A percentile compares a stretch with the other conserved stretches of the same genome.
phyloP scores from a whole-genome alignment of 2,888 invertebrate genomes.

The Candidula unifasciata region DNA sequence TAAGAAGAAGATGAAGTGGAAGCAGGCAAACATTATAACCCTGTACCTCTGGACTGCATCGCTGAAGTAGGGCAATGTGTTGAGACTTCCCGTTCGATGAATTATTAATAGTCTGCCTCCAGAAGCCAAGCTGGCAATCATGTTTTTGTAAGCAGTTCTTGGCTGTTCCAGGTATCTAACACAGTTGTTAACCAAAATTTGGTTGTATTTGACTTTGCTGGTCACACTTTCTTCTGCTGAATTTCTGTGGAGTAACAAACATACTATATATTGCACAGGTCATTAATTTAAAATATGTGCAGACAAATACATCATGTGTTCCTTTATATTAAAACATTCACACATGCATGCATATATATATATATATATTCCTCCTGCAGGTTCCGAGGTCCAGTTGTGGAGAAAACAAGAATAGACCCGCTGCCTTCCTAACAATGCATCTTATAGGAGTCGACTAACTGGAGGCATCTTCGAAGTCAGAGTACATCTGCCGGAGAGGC shows the following conservation, averaged over 20 bases:
- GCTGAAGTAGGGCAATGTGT: constrained; percentile 72
- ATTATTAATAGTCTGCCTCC: constrained; percentile 71
- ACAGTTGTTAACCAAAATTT: constrained; percentile 72
- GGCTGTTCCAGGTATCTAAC: constrained; percentile 71
- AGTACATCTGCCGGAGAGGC: too few relatives aligned
- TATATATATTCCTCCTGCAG: too few relatives aligned
- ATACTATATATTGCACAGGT: background rate
- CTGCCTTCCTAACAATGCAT: too few relatives aligned
- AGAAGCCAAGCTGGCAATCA: constrained; percentile 65
- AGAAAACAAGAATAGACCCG: too few relatives aligned
- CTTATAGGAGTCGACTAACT: too few relatives aligned
- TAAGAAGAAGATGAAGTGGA: background rate
- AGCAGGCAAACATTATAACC: background rate
- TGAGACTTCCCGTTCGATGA: constrained; percentile 70
- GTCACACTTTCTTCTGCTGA: constrained; percentile 32
- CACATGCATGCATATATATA: too few relatives aligned
- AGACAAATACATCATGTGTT: too few relatives aligned
- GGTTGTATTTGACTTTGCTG: constrained; percentile 66
- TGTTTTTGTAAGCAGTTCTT: constrained; percentile 65
- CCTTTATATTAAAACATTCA: too few relatives aligned
- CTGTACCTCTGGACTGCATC: constrained; percentile 63
- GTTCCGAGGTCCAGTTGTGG: too few relatives aligned
- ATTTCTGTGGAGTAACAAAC: constrained; percentile 29
- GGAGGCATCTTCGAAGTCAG: too few relatives aligned
- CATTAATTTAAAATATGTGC: too few relatives aligned